Evolutionary conservation across 2,888 invertebrate species (phyloP).

Genomic region (Mesorhabditis belari): DNA sequence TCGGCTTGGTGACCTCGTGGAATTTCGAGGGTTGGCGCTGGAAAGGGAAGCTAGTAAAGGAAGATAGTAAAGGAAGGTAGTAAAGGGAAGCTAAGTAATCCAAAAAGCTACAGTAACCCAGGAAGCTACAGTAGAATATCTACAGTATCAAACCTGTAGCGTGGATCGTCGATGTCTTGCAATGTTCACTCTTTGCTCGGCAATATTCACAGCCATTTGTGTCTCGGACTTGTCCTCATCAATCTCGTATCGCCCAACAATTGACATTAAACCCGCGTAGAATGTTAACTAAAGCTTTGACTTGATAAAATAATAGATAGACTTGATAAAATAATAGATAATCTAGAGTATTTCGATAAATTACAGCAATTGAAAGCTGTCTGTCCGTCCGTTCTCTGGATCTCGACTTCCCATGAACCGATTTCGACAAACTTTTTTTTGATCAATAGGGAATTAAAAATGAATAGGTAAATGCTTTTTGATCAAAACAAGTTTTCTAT

Average conservation of each 20-base stretch:
- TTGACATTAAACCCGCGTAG: constrained; percentile 44
- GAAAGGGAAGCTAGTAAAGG: constrained; percentile 6
- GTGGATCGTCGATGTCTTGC: constrained; percentile 1
- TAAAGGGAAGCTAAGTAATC: not conserved
- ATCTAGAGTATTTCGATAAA: no score
- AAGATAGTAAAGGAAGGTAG: constrained; percentile 1
- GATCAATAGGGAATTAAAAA: no score
- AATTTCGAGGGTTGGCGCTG: constrained; percentile 49
- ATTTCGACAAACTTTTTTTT: no score
- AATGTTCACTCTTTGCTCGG: constrained; percentile 6
- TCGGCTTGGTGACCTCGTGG: constrained; percentile 48
- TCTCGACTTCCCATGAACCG: no score
- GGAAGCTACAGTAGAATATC: not conserved
- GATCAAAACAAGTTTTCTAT: no score
- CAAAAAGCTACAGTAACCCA: no score
- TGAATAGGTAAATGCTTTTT: no score
- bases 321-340: no score
- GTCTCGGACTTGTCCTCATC: constrained; percentile 21
- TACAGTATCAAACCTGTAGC: not conserved
- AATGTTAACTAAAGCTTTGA: constrained; percentile 37
- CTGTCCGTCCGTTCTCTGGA: no score
- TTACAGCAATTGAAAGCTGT: no score
- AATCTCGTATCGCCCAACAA: constrained; percentile 43
- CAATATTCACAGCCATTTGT: constrained; percentile 18
- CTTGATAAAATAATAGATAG: no score